Conservation (phyloP, 1,140 invertebrate species). For the Maconellicoccus hirsutus region DNA sequence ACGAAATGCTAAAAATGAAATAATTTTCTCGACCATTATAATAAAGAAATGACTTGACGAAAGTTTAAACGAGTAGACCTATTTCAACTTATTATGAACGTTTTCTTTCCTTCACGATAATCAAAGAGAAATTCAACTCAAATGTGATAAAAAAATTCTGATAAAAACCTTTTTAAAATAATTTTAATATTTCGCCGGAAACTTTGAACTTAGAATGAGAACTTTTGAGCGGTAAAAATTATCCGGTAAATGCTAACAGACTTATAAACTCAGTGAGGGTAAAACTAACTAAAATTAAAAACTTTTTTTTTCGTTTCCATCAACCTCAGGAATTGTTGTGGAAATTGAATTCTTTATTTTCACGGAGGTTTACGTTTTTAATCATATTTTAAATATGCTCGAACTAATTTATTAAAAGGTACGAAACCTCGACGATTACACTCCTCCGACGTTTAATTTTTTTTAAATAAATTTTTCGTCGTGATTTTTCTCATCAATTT, state of each 20-base stretch:
- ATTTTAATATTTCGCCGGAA: conserved; percentile 16
- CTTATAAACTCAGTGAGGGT: background rate
- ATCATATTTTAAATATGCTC: conserved; percentile 20
- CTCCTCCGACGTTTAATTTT: background rate
- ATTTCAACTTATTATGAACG: background rate
- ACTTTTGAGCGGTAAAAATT: background rate
- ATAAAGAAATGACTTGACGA: background rate
- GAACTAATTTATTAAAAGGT: conserved; percentile 12
- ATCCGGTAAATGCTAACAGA: conserved; percentile 12
- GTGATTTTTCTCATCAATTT: too few species aligned
- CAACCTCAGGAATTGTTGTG: conserved; percentile 1
- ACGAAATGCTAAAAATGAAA: background rate
- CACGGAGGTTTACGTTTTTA: conserved; percentile 1
- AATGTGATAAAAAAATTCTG: conserved; percentile 5
- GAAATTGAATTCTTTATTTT: conserved; percentile 19
- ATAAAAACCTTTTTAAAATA: conserved; percentile 15
- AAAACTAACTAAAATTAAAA: conserved; percentile 11
- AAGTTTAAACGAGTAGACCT: background rate
- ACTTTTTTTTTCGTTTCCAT: conserved; percentile 1
- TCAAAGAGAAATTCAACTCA: background rate
- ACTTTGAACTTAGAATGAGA: background rate
- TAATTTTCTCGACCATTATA: background rate
- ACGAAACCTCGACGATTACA: background rate
- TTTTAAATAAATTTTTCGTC: too few species aligned
- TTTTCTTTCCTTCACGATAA: background rate